phyloP scores from a whole-genome alignment of 2,797 vertebrate genomes.

The Gymnothorax reevesii region DNA sequence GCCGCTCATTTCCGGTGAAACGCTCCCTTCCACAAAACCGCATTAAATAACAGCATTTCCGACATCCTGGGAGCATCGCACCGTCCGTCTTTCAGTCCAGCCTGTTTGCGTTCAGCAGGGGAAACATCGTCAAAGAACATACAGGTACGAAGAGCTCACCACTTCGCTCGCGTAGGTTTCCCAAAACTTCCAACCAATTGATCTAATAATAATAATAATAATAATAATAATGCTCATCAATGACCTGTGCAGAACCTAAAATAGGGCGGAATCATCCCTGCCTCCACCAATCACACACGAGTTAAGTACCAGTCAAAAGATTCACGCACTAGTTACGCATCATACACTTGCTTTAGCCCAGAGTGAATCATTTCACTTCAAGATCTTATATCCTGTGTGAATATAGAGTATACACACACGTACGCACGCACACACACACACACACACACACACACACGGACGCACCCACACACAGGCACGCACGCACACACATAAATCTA shows the following conservation, averaged over 20 bases:
- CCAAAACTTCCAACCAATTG: neutral
- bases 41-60: conserved; percentile 13
- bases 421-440: neutral
- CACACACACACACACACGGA: neutral
- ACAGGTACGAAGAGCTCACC: conserved; percentile 11
- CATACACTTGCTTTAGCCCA: neutral
- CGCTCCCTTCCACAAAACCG: neutral
- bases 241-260: too few relatives aligned
- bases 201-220: too few relatives aligned
- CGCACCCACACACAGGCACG: neutral
- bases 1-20: neutral
- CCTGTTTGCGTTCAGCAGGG: neutral
- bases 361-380: neutral
- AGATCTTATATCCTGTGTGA: neutral
- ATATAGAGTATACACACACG: too few relatives aligned
- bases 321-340: neutral
- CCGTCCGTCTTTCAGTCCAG: conserved; percentile 12
- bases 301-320: too few relatives aligned
- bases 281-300: too few relatives aligned
- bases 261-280: too few relatives aligned
- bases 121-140: neutral
- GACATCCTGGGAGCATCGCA: neutral
- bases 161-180: neutral
- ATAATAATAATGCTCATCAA: too few relatives aligned
- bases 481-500: neutral